These are phyloP conservation scores for Ridgeia piscesae DNA, from an alignment of 1,140 invertebrate species.

Conservation along the genomic window DNA sequence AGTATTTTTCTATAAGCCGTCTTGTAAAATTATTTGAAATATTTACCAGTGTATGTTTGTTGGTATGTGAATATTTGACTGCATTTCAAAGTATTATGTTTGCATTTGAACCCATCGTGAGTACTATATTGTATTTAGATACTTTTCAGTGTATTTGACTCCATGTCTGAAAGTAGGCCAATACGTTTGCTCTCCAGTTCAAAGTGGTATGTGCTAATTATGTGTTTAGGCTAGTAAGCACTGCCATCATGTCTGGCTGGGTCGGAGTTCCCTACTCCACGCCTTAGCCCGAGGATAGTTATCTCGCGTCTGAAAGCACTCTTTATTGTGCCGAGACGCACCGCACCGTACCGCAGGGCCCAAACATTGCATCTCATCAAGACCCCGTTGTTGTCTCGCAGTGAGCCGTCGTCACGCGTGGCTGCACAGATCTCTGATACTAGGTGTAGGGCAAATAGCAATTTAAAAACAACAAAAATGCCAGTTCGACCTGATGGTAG, in stretches of 20 bases:
- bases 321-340: not conserved
- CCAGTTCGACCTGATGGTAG: not conserved
- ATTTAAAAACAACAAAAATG: too few relatives aligned
- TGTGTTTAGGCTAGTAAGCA: not conserved
- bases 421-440: not conserved
- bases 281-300: not conserved
- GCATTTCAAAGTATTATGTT: too few relatives aligned
- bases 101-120: too few relatives aligned
- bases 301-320: not conserved
- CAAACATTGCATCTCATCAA: not conserved
- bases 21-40: too few relatives aligned
- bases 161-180: too few relatives aligned
- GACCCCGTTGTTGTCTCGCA: not conserved
- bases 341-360: too few relatives aligned
- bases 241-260: not conserved
- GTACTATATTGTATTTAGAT: too few relatives aligned
- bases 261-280: not conserved
- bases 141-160: too few relatives aligned
- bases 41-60: too few relatives aligned
- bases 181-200: not conserved
- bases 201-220: not conserved
- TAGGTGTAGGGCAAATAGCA: not conserved
- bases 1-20: too few relatives aligned
- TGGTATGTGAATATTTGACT: too few relatives aligned
- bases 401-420: not conserved